phyloP scores from a whole-genome alignment of 2,113 vertebrate genomes.

The Zosterops hypoxanthus region DNA sequence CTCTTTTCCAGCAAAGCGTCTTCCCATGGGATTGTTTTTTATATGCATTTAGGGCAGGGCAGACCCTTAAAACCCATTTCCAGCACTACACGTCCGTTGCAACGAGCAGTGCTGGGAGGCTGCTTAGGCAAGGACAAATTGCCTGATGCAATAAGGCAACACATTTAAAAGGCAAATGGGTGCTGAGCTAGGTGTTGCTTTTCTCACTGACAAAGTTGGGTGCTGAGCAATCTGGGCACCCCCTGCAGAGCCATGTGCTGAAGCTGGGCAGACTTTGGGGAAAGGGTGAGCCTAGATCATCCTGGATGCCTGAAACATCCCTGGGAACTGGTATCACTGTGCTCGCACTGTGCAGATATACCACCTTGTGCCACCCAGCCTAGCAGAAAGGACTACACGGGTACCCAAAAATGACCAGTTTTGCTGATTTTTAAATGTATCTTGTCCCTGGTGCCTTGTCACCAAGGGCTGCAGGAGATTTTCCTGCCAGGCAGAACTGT shows the following conservation, averaged over 20 bases:
- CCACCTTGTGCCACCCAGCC: background rate
- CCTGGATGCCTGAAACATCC: background rate
- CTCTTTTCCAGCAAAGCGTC: background rate
- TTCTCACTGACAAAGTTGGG: background rate
- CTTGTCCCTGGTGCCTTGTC: background rate
- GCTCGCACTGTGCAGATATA: background rate
- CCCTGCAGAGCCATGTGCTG: background rate
- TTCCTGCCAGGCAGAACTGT: background rate
- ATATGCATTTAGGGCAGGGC: background rate
- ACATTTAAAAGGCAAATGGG: background rate
- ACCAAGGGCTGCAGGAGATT: background rate
- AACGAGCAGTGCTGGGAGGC: background rate
- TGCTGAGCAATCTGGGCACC: background rate
- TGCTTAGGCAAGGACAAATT: background rate
- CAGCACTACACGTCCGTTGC: background rate
- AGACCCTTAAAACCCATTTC: background rate
- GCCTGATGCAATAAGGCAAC: background rate
- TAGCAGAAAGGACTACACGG: accelerated
- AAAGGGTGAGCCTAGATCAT: background rate
- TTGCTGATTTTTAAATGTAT: background rate
- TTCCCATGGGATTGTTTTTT: background rate
- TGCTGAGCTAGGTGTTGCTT: background rate
- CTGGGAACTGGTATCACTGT: no score
- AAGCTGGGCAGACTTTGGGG: background rate
- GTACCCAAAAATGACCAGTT: background rate